Percentiles rank a stretch among this genome's conserved stretches.
Evolutionary conservation across 2,888 invertebrate species (phyloP).

Genomic region (Philopedon plagiatum): DNA sequence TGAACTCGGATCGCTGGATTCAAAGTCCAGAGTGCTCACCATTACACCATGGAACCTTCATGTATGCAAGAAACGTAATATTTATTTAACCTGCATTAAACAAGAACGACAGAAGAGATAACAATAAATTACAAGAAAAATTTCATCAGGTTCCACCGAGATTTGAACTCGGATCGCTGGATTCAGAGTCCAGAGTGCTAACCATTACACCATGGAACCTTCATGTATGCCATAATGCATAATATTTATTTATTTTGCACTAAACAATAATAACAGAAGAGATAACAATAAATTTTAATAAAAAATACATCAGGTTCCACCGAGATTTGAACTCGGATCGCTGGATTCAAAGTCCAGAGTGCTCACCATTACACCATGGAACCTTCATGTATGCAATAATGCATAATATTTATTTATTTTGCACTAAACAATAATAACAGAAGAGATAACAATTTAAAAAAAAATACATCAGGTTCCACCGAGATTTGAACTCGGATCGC

Average conservation of each 20-base stretch:
- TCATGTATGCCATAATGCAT: too few relatives aligned
- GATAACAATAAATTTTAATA: too few relatives aligned
- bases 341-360: too few relatives aligned
- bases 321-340: conserved; percentile 87
- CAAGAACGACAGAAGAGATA: background rate
- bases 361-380: too few relatives aligned
- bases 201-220: conserved; percentile 59
- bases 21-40: conserved; percentile 87
- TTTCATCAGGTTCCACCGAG: conserved; percentile 77
- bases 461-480: conserved; percentile 74
- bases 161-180: conserved; percentile 87
- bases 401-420: too few relatives aligned
- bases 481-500: conserved; percentile 87
- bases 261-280: too few relatives aligned
- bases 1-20: conserved; percentile 87
- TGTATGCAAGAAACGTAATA: background rate
- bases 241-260: too few relatives aligned
- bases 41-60: conserved; percentile 70
- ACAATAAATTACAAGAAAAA: background rate
- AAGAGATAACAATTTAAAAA: background rate
- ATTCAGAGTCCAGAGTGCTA: conserved; percentile 87
- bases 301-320: conserved; percentile 76
- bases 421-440: background rate
- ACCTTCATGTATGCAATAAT: too few relatives aligned
- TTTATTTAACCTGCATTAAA: background rate